Evolutionary conservation across 2,888 invertebrate species (phyloP).

Genomic region (Napeogenes inachia): DNA sequence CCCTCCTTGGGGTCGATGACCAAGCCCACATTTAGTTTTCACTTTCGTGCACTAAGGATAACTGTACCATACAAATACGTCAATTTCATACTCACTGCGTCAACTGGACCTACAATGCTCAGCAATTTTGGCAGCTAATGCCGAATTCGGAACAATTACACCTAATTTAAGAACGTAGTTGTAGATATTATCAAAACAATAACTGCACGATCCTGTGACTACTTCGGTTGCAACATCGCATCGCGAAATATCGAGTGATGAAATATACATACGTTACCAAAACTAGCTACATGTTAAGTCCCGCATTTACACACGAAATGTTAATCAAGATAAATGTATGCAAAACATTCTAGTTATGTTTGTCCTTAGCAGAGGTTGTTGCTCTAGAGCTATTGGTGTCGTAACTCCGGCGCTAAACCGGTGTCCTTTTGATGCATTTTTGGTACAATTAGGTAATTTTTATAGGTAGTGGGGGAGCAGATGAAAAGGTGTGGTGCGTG

Average conservation of each 20-base stretch:
- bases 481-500: constrained; percentile 47
- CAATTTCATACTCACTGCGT: constrained; percentile 30
- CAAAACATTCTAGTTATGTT: constrained; percentile 44
- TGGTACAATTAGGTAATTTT: constrained; percentile 72
- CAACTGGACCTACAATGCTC: constrained; percentile 36
- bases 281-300: constrained; percentile 12
- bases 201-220: constrained; percentile 14
- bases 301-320: constrained; percentile 48
- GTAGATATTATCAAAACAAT: constrained; percentile 5
- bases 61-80: constrained; percentile 62
- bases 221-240: constrained; percentile 12
- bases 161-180: background rate
- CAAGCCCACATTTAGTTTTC: constrained; percentile 74
- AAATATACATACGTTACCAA: constrained; percentile 18
- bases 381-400: constrained; percentile 62
- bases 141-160: constrained; percentile 46
- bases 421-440: constrained; percentile 73
- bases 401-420: constrained; percentile 62
- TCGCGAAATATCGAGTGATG: constrained; percentile 15
- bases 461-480: constrained; percentile 48
- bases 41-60: constrained; percentile 77
- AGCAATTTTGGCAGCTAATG: constrained; percentile 50
- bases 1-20: constrained; percentile 66
- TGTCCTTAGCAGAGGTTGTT: constrained; percentile 62
- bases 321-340: constrained; percentile 46